Percentiles rank a stretch among this genome's conserved stretches.
These are phyloP conservation scores for Balaenoptera acutorostrata DNA, from an alignment of 2,113 vertebrate genomes.

Conservation along the genomic window DNA sequence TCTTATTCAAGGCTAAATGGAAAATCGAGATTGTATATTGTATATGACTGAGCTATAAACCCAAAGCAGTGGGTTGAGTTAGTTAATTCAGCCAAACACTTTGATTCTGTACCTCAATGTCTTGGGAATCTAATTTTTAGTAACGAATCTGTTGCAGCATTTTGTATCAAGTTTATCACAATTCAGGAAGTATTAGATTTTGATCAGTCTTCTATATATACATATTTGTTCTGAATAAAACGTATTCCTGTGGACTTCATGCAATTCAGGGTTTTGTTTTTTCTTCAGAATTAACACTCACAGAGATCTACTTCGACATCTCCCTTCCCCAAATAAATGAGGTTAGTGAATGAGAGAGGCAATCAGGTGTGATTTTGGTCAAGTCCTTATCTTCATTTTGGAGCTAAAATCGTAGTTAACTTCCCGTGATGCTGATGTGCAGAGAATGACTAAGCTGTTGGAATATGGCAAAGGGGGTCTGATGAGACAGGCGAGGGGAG, in stretches of 20 bases:
- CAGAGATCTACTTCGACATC: neutral
- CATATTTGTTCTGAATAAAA: constrained; percentile 29
- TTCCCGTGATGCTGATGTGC: neutral
- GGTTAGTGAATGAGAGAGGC: neutral
- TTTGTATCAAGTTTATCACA: neutral
- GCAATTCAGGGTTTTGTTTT: neutral
- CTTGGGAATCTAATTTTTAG: neutral
- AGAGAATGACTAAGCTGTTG: neutral
- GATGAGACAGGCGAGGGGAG: neutral
- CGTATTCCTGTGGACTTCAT: neutral
- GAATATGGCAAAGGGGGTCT: neutral
- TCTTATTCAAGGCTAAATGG: neutral
- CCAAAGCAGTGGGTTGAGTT: neutral
- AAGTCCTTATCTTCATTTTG: neutral
- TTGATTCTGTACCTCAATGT: neutral
- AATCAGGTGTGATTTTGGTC: neutral
- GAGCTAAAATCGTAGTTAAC: neutral
- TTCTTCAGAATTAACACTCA: neutral
- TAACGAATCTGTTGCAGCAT: neutral
- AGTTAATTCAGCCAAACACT: neutral
- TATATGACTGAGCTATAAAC: neutral
- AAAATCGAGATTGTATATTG: neutral
- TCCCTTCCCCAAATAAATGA: neutral
- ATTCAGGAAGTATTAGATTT: neutral
- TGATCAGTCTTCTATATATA: neutral